phyloP scores from a whole-genome alignment of 1,140 invertebrate species.

The Gyrodactylus bullatarudis region DNA sequence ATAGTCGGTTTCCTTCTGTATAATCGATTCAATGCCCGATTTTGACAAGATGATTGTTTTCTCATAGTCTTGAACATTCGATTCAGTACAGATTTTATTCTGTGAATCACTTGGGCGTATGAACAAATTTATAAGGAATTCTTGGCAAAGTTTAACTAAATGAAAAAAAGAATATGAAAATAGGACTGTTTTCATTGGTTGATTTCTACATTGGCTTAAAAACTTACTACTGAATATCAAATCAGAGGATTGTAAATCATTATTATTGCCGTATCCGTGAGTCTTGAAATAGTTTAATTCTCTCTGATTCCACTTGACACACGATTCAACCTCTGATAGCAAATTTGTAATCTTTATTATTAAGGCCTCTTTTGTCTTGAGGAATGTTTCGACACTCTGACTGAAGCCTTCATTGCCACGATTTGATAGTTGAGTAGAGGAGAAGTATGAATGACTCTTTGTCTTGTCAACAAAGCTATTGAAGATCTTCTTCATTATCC shows the following conservation, averaged over 20 bases:
- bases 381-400: neutral
- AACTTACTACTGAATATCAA: neutral
- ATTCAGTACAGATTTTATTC: neutral
- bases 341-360: neutral
- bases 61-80: neutral
- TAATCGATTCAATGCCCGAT: neutral
- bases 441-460: neutral
- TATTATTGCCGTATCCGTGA: neutral
- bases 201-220: no score
- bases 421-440: neutral
- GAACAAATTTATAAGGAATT: neutral
- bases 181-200: no score
- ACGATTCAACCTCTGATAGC: neutral
- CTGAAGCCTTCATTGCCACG: neutral
- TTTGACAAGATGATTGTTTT: neutral
- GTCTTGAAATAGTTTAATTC: neutral
- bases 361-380: neutral
- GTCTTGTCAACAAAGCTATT: neutral
- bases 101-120: neutral
- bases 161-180: no score
- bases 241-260: neutral
- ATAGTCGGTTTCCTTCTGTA: neutral
- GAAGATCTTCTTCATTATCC: neutral
- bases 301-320: neutral
- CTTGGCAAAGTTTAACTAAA: neutral